These are phyloP conservation scores for Calephelis virginiensis DNA, from an alignment of 1,140 invertebrate genomes.

Conservation along the genomic window DNA sequence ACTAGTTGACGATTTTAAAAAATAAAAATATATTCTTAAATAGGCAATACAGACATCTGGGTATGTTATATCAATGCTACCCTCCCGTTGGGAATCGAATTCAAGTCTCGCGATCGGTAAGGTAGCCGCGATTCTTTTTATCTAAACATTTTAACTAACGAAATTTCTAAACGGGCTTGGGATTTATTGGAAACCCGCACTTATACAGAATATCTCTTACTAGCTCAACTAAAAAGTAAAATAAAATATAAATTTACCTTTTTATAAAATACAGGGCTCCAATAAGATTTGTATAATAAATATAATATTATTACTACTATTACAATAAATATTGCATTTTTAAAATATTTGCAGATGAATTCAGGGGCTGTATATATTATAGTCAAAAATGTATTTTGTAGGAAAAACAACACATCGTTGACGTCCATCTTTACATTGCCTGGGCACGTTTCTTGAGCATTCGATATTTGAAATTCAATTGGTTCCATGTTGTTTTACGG, in stretches of 20 bases:
- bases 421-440: constrained; percentile 16
- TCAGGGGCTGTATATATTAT: constrained; percentile 25
- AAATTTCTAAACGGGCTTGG: too few relatives aligned
- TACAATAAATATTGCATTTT: constrained; percentile 17
- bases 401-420: constrained; percentile 2
- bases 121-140: too few relatives aligned
- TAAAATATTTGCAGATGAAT: constrained; percentile 32
- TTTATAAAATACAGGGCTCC: constrained; percentile 43
- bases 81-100: too few relatives aligned
- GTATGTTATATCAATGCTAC: too few relatives aligned
- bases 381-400: constrained; percentile 5
- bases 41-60: too few relatives aligned
- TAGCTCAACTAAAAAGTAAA: neutral
- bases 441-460: neutral
- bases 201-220: too few relatives aligned
- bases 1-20: too few relatives aligned
- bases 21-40: too few relatives aligned
- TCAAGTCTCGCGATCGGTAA: too few relatives aligned
- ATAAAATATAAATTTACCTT: constrained; percentile 37
- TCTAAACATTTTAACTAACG: too few relatives aligned
- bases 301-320: constrained; percentile 36
- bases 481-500: constrained; percentile 22
- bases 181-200: too few relatives aligned
- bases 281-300: constrained; percentile 49
- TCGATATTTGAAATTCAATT: constrained; percentile 8